Evolutionary conservation across 2,113 vertebrate species (phyloP), one percentile per base, ranked within the genome.

Genomic region (Tenebrosternarchus preto): DNA sequence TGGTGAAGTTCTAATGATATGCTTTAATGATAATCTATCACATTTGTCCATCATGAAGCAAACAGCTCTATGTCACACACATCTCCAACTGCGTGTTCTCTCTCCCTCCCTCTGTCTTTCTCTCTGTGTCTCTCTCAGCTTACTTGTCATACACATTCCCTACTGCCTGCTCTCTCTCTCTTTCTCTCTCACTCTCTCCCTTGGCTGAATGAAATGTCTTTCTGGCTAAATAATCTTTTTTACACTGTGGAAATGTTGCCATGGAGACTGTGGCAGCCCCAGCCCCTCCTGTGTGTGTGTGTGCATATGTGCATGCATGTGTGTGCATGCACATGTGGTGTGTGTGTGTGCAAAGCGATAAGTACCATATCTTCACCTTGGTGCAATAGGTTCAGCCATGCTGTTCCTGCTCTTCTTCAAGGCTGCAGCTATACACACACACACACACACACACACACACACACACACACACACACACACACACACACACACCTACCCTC

Each of bases 121-220:
- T n/a, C n/a, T n/a, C n/a, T n/a, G n/a, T n/a, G n/a, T n/a, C n/a
- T n/a, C n/a, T n/a, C n/a, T n/a, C n/a, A n/a, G n/a, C n/a, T n/a
- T n/a, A n/a, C n/a, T n/a, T 84, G 75, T 77, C 72, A 78, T 83
- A 76, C 39, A n/a, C 55, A 78, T 76, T 71, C 73, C 81, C 78
- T 11, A 9, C 39, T 9, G 1, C 39, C 39, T 9, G 27, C 80
- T 39, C 79, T 36, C 85, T 84, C 83, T 67, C 73, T 80, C 78
- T 82, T 79, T 79, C 76, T 78, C 85, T 84, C 46, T 67, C 81
- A 78, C 73, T 77, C 82, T 75, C 88, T 92, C 92, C 92, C 87
- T 93, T 90, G 92, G 90, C 92, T 91, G 90, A 92, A 86, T 88
- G 89, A 91, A 92, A 92, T 90, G 89, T 91, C 90, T 92, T 93